Conservation (phyloP, 1,140 invertebrate genomes). For the Drosophila baimaii region DNA sequence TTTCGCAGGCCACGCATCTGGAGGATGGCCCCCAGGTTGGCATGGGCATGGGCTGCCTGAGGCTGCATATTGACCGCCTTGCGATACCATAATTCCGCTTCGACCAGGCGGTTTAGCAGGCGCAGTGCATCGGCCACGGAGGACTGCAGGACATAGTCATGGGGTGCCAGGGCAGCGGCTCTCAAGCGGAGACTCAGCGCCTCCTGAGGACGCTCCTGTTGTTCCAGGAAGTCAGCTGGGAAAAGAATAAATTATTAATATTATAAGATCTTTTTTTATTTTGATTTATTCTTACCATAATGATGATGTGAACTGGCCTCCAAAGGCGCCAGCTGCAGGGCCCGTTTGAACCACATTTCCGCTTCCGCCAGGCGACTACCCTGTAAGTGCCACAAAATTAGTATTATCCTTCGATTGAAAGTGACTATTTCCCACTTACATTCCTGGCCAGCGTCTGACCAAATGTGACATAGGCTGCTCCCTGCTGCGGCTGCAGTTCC, state of each 20-base stretch:
- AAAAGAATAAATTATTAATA: not conserved
- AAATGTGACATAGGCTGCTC: slow-evolving; percentile 94
- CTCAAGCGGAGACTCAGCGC: slow-evolving; percentile 91
- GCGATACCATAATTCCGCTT: slow-evolving; percentile 94
- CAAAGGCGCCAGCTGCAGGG: slow-evolving; percentile 90
- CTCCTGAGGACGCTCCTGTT: slow-evolving; percentile 90
- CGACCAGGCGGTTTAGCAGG: slow-evolving; percentile 89
- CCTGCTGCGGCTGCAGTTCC: slow-evolving; percentile 91
- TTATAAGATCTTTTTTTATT: not conserved
- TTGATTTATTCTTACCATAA: slow-evolving; percentile 88
- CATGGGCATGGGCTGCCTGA: slow-evolving; percentile 92
- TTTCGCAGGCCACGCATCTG: slow-evolving; percentile 94
- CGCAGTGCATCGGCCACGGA: slow-evolving; percentile 93
- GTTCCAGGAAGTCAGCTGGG: slow-evolving; percentile 93
- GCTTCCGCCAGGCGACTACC: slow-evolving; percentile 92
- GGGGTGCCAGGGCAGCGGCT: slow-evolving; percentile 90
- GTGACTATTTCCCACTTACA: slow-evolving; percentile 87
- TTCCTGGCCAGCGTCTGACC: slow-evolving; percentile 94
- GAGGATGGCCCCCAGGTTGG: slow-evolving; percentile 96
- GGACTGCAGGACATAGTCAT: slow-evolving; percentile 92
- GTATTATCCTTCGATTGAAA: not conserved
- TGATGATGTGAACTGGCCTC: slow-evolving; percentile 93
- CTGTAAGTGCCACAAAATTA: slow-evolving; percentile 83
- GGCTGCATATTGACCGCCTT: slow-evolving; percentile 86
- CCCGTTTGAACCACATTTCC: slow-evolving; percentile 94